Evolutionary conservation across 2,888 invertebrate species (phyloP).

Genomic region (Pomacea canaliculata): DNA sequence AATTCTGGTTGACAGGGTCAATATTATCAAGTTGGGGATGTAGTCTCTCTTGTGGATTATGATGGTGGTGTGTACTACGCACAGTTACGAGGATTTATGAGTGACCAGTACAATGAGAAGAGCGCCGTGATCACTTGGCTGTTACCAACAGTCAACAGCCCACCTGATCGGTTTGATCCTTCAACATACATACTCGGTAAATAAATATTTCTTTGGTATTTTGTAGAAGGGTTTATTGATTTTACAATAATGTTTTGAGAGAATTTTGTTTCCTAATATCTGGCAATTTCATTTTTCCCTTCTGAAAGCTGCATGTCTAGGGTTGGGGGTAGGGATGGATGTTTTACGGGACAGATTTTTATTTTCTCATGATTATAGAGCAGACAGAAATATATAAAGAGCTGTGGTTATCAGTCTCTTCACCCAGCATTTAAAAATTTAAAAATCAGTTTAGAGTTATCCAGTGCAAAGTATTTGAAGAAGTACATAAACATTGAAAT

Average conservation of each 20-base stretch:
- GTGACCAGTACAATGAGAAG: slow-evolving; percentile 93
- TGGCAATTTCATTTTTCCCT: too few relatives aligned
- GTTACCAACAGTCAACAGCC: slow-evolving; percentile 84
- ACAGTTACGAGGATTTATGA: slow-evolving; percentile 88
- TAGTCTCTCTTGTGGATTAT: slow-evolving; percentile 86
- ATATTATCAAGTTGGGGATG: slow-evolving; percentile 91
- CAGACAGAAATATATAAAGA: too few relatives aligned
- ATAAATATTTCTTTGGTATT: slow-evolving; percentile 5
- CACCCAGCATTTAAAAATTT: too few relatives aligned
- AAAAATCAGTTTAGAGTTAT: too few relatives aligned
- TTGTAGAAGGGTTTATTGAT: background rate
- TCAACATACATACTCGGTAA: slow-evolving; percentile 89
- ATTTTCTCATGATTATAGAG: too few relatives aligned
- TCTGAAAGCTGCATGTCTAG: too few relatives aligned
- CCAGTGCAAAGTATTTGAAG: too few relatives aligned
- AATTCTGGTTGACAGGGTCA: slow-evolving; percentile 59
- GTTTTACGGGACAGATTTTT: too few relatives aligned
- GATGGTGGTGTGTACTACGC: slow-evolving; percentile 82
- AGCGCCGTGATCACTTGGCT: slow-evolving; percentile 94
- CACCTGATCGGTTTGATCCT: slow-evolving; percentile 85
- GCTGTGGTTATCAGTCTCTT: too few relatives aligned
- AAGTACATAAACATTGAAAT: too few relatives aligned
- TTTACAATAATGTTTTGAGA: background rate
- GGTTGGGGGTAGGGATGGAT: too few relatives aligned
- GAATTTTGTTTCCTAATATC: background rate